Percentiles rank a stretch among this genome's conserved stretches.
Conservation (phyloP, 2,888 invertebrate species). For the Digitonthophagus gazella region DNA sequence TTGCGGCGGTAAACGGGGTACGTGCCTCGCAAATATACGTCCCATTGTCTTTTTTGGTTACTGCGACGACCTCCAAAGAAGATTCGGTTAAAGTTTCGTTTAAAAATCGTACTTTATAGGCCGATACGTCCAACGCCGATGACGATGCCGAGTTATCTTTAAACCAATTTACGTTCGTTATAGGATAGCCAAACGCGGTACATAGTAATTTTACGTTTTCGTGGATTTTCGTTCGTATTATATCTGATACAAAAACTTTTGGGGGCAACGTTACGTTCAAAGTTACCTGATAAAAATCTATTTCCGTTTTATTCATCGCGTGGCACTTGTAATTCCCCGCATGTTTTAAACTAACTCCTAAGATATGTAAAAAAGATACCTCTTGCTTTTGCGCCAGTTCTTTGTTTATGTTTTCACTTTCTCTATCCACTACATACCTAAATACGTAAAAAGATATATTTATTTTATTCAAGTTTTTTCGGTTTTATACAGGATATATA, state of each 20-base stretch:
- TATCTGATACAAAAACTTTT: slow-evolving; percentile 52
- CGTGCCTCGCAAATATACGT: slow-evolving; percentile 60
- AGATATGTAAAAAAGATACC: slow-evolving; percentile 55
- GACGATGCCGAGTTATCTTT: slow-evolving; percentile 51
- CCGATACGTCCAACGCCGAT: slow-evolving; percentile 44
- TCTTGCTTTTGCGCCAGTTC: slow-evolving; percentile 49
- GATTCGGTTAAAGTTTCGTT: slow-evolving; percentile 62
- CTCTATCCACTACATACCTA: slow-evolving; percentile 48
- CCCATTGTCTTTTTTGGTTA: slow-evolving; percentile 71
- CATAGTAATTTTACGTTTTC: slow-evolving; percentile 56
- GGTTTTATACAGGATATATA: too few species aligned
- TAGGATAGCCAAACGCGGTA: slow-evolving; percentile 60
- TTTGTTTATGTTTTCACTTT: slow-evolving; percentile 49
- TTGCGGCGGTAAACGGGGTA: slow-evolving; percentile 39
- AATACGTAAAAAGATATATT: slow-evolving; percentile 32
- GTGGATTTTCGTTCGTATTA: slow-evolving; percentile 55
- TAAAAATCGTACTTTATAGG: slow-evolving; percentile 41
- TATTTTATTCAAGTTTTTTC: too few species aligned
- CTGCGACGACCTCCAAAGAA: slow-evolving; percentile 57
- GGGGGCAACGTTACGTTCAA: slow-evolving; percentile 54
- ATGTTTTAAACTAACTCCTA: slow-evolving; percentile 57
- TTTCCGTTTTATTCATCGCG: slow-evolving; percentile 50
- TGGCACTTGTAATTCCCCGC: slow-evolving; percentile 62
- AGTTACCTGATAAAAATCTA: slow-evolving; percentile 41
- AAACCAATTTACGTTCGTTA: slow-evolving; percentile 57